Evolutionary conservation across 2,888 invertebrate species (phyloP).

Genomic region (Ophraella communa): DNA sequence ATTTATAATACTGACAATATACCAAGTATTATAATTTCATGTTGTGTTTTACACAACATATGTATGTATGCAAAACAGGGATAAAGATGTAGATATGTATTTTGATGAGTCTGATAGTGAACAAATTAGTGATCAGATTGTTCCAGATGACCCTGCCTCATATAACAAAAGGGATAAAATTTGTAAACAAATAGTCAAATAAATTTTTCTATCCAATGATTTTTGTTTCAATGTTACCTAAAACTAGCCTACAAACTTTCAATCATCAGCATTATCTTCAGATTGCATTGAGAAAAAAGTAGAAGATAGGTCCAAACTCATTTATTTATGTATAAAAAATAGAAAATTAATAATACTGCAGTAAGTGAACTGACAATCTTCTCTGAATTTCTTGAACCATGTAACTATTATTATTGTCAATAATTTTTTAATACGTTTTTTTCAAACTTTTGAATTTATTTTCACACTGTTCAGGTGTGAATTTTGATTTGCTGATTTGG

Average conservation of each 20-base stretch:
- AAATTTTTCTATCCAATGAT: too few species aligned
- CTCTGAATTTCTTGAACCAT: slow-evolving; percentile 8
- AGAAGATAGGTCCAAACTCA: too few species aligned
- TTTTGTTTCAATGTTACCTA: neutral
- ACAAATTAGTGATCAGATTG: slow-evolving; percentile 6
- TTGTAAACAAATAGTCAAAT: slow-evolving; percentile 12
- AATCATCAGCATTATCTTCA: too few species aligned
- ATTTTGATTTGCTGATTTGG: slow-evolving; percentile 8
- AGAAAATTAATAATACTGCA: too few species aligned
- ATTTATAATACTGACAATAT: neutral
- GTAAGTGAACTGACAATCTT: slow-evolving; percentile 11
- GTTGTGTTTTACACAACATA: neutral
- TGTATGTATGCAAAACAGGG: too few species aligned
- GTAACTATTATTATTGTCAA: slow-evolving; percentile 6
- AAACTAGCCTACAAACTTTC: neutral
- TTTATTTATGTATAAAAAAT: too few species aligned
- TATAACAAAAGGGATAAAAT: slow-evolving; percentile 7
- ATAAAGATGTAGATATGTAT: slow-evolving; percentile 11
- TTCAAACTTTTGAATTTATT: slow-evolving; percentile 12
- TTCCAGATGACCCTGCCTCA: slow-evolving; percentile 5
- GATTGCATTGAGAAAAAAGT: too few species aligned
- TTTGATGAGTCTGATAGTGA: slow-evolving; percentile 6
- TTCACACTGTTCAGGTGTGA: slow-evolving; percentile 5
- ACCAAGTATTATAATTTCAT: neutral
- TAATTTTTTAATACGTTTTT: slow-evolving; percentile 5